Percentiles rank a stretch among this genome's conserved stretches.
Evolutionary conservation across 2,888 invertebrate species (phyloP).

Genomic region (Cephus pygmeus): DNA sequence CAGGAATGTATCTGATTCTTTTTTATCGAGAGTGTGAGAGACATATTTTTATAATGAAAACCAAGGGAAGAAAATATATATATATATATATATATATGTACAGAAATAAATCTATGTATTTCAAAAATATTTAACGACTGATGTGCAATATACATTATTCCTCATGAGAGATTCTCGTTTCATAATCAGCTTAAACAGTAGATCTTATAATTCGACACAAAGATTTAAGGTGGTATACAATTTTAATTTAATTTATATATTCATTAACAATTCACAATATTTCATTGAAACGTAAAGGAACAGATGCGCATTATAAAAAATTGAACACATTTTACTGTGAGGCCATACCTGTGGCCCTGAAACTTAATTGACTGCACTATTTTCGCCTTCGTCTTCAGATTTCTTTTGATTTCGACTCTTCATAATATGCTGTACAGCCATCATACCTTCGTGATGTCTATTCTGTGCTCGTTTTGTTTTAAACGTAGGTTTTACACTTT

Average conservation of each 20-base stretch:
- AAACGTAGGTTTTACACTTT: slow-evolving; percentile 58
- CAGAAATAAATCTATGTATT: neutral
- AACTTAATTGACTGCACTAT: neutral
- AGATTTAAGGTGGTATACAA: neutral
- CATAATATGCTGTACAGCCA: slow-evolving; percentile 45
- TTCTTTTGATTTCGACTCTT: slow-evolving; percentile 28
- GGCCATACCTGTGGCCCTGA: neutral
- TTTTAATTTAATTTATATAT: neutral
- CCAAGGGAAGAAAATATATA: neutral
- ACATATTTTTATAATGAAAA: neutral
- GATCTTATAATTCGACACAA: neutral
- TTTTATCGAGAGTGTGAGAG: neutral
- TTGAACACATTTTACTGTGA: neutral
- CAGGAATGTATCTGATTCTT: neutral
- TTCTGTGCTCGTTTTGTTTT: slow-evolving; percentile 68
- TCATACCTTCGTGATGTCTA: slow-evolving; percentile 66
- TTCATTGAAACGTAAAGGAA: neutral
- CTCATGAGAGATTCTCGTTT: neutral
- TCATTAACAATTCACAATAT: neutral
- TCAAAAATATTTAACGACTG: no score
- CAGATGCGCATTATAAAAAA: neutral
- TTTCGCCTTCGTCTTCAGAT: neutral
- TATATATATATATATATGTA: neutral
- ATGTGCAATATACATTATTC: neutral
- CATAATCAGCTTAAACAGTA: neutral